These are phyloP conservation scores for Venusia cambrica DNA, from an alignment of 2,888 invertebrate species.

Conservation along the genomic window DNA sequence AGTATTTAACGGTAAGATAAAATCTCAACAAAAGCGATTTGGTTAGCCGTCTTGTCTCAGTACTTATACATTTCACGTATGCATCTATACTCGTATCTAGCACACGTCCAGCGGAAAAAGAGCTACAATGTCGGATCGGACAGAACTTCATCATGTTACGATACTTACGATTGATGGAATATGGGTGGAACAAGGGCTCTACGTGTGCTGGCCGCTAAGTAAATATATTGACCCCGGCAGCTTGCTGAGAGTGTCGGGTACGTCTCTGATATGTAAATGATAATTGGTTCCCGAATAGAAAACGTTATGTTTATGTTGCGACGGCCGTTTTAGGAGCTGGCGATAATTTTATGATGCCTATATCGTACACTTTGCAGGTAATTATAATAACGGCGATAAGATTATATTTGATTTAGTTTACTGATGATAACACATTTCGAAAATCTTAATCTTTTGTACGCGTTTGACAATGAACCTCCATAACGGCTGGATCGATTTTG, in stretches of 20 bases:
- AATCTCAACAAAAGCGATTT: slow-evolving; percentile 80
- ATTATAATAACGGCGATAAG: slow-evolving; percentile 53
- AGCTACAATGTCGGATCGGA: slow-evolving; percentile 40
- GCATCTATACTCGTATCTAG: slow-evolving; percentile 69
- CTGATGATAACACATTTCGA: too few species aligned
- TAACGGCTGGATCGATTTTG: too few species aligned
- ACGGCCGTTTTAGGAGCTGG: slow-evolving; percentile 57
- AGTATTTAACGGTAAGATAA: slow-evolving; percentile 79
- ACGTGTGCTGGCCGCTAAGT: slow-evolving; percentile 52
- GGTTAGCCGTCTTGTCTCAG: slow-evolving; percentile 77
- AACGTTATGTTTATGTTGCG: slow-evolving; percentile 71
- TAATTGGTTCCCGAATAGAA: slow-evolving; percentile 78
- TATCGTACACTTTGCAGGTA: slow-evolving; percentile 50
- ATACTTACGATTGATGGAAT: slow-evolving; percentile 31
- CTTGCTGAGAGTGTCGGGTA: slow-evolving; percentile 72
- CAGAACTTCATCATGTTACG: slow-evolving; percentile 32
- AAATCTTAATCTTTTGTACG: too few species aligned
- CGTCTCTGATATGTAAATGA: slow-evolving; percentile 79
- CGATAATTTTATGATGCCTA: slow-evolving; percentile 62
- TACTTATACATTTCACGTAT: slow-evolving; percentile 71
- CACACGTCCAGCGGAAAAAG: slow-evolving; percentile 46
- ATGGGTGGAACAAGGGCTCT: slow-evolving; percentile 46
- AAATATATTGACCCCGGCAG: slow-evolving; percentile 77
- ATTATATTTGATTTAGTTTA: slow-evolving; percentile 47
- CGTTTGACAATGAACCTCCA: too few species aligned